These are phyloP conservation scores for Drosophila simulans DNA, from an alignment of 1,140 invertebrate species.

Conservation along the genomic window DNA sequence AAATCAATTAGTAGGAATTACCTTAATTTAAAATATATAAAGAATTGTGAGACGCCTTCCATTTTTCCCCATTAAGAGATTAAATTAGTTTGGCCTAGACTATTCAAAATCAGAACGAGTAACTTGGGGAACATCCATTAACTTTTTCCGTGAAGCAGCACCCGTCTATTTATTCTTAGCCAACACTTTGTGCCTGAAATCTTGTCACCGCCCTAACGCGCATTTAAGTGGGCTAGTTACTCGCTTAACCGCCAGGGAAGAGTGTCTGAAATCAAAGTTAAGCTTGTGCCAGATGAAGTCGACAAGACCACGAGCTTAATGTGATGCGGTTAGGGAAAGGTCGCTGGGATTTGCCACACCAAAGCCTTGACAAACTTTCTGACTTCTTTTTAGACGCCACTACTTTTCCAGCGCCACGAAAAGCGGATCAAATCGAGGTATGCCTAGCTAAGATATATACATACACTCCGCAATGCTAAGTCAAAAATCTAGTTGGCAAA, in stretches of 20 bases:
- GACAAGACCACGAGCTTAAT: slow-evolving; percentile 52
- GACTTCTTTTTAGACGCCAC: slow-evolving; percentile 13
- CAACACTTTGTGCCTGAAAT: slow-evolving; percentile 37
- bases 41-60: no score
- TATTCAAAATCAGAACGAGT: no score
- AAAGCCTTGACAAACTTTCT: slow-evolving; percentile 32
- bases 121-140: neutral
- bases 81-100: no score
- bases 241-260: slow-evolving; percentile 18
- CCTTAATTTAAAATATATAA: no score
- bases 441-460: slow-evolving; percentile 25
- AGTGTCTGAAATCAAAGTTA: slow-evolving; percentile 46
- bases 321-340: slow-evolving; percentile 57
- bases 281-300: slow-evolving; percentile 49
- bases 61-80: neutral
- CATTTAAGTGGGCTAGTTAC: slow-evolving; percentile 76
- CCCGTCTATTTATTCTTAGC: neutral
- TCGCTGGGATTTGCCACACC: slow-evolving; percentile 45
- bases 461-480: slow-evolving; percentile 53
- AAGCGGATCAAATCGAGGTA: slow-evolving; percentile 42
- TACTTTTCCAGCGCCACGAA: slow-evolving; percentile 33
- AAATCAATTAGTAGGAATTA: no score
- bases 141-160: neutral
- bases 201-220: slow-evolving; percentile 64
- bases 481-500: slow-evolving; percentile 81